A percentile compares a stretch with the other conserved stretches of the same genome.
These are phyloP conservation scores for Champsocephalus gunnari DNA, from an alignment of 2,797 vertebrate genomes.

Conservation along the genomic window DNA sequence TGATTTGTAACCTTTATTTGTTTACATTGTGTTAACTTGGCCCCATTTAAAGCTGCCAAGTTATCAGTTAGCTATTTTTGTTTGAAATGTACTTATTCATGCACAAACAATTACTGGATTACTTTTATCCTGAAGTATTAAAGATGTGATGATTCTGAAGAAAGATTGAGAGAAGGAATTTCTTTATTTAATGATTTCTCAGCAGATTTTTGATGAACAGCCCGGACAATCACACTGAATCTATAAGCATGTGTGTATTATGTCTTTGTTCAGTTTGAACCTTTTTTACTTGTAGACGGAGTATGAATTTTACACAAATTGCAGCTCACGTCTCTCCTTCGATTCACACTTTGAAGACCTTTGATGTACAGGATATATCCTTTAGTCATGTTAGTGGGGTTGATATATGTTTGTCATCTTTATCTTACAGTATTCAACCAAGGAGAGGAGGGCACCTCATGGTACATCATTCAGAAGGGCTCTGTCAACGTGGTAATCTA, in stretches of 20 bases:
- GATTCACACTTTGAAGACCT: not conserved
- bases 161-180: not conserved
- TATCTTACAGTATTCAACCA: conserved; percentile 94
- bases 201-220: not conserved
- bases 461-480: conserved; percentile 99
- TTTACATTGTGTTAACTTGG: not conserved
- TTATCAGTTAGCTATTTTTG: not conserved
- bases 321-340: not conserved
- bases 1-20: not conserved
- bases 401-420: conserved; percentile 24
- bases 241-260: not conserved
- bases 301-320: not conserved
- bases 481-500: conserved; percentile 99
- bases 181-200: conserved; percentile 3
- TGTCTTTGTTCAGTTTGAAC: not conserved
- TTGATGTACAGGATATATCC: not conserved
- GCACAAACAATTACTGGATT: not conserved
- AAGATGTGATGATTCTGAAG: not conserved
- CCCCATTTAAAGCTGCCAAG: not conserved
- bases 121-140: not conserved
- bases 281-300: not conserved
- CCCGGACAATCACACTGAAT: not conserved
- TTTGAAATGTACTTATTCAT: not conserved
- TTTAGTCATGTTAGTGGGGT: not conserved
- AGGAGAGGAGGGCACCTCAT: conserved; percentile 98